Evolutionary conservation across 2,888 invertebrate genomes (phyloP).

Genomic region (Apamea crenata): DNA sequence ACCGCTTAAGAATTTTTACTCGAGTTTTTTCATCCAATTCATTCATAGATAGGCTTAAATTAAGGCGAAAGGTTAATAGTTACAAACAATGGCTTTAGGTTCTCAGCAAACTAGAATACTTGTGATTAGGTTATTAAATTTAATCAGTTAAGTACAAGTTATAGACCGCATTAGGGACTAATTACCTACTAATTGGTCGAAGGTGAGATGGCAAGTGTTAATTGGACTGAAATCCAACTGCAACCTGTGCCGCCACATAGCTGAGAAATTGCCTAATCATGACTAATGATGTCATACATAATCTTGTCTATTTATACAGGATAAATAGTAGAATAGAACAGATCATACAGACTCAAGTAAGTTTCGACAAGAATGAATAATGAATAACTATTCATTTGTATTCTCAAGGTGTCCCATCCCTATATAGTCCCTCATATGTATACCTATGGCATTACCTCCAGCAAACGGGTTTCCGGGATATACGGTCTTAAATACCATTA

Average conservation of each 20-base stretch:
- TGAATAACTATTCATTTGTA: conserved; percentile 14
- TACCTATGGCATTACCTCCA: conserved; percentile 28
- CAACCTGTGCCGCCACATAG: neutral
- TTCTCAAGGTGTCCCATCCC: conserved; percentile 46
- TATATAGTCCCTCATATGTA: conserved; percentile 31
- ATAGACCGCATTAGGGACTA: neutral
- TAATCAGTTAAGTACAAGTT: neutral
- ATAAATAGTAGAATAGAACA: neutral
- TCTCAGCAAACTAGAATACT: neutral
- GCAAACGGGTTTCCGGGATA: conserved; percentile 52
- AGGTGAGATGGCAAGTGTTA: neutral
- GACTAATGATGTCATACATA: conserved; percentile 4
- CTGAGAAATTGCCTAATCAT: conserved; percentile 6
- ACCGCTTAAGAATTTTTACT: neutral
- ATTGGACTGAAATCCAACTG: conserved; percentile 12
- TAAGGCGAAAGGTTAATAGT: neutral
- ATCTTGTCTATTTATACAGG: neutral
- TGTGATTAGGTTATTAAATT: neutral
- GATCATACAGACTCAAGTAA: neutral
- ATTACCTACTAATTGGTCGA: conserved; percentile 16
- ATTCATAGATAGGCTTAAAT: too few relatives aligned
- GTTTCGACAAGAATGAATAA: neutral
- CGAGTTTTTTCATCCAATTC: neutral
- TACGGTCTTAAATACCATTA: conserved; percentile 55
- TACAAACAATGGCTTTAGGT: neutral